phyloP scores from a whole-genome alignment of 1,140 invertebrate genomes.

The Philopotamus ludificatus region DNA sequence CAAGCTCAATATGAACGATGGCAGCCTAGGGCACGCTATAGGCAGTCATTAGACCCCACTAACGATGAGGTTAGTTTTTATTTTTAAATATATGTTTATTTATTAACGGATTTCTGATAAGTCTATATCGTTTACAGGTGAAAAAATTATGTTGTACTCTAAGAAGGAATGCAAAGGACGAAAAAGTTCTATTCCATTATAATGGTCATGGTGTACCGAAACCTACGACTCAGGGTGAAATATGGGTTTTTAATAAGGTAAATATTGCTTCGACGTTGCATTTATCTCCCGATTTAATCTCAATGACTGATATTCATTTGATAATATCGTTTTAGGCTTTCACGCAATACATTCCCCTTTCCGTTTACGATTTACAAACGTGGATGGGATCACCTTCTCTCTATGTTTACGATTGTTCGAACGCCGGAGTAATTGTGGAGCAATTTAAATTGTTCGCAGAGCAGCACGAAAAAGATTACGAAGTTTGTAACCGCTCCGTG shows the following conservation, averaged over 20 bases:
- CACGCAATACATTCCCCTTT: slow-evolving; percentile 98
- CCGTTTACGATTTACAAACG: slow-evolving; percentile 95
- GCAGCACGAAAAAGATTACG: slow-evolving; percentile 86
- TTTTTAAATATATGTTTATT: slow-evolving; percentile 1
- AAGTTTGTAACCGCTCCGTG: no score
- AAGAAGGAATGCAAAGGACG: slow-evolving; percentile 97
- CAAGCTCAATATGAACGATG: slow-evolving; percentile 97
- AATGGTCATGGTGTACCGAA: slow-evolving; percentile 99
- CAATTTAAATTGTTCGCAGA: slow-evolving; percentile 89
- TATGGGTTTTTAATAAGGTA: slow-evolving; percentile 99
- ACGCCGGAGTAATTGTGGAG: slow-evolving; percentile 94
- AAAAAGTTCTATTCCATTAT: slow-evolving; percentile 98
- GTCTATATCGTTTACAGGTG: slow-evolving; percentile 56
- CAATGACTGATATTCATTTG: not conserved
- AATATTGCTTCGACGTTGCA: slow-evolving; percentile 37
- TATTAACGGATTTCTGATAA: not conserved
- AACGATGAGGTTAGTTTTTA: slow-evolving; percentile 74
- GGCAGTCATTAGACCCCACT: slow-evolving; percentile 95
- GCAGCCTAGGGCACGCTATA: slow-evolving; percentile 96
- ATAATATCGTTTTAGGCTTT: slow-evolving; percentile 68
- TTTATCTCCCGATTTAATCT: no score
- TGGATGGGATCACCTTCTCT: slow-evolving; percentile 99
- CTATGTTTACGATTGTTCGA: slow-evolving; percentile 99
- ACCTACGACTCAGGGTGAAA: slow-evolving; percentile 97
- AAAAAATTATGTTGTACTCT: slow-evolving; percentile 95